Conservation (phyloP, 2,113 vertebrate genomes). For the Cyrtonyx montezumae region DNA sequence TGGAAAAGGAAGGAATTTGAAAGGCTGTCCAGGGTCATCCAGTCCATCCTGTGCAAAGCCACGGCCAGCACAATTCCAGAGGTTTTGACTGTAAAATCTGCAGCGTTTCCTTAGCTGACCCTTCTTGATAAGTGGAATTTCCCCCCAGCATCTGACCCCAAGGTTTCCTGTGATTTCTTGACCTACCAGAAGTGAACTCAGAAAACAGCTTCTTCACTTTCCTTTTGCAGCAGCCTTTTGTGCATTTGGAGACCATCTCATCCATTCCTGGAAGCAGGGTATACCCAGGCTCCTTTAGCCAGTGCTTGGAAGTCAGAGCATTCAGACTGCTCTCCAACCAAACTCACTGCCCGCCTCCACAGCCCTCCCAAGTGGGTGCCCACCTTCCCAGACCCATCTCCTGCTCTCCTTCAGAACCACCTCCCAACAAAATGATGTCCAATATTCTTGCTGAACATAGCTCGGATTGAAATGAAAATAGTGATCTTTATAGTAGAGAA, state of each 20-base stretch:
- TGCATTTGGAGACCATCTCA: not conserved
- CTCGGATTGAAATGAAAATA: not conserved
- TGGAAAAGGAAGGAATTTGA: rapidly evolving
- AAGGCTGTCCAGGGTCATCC: not conserved
- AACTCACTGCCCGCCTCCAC: not conserved
- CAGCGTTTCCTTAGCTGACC: not conserved
- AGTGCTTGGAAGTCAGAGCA: not conserved
- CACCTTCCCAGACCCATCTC: not conserved
- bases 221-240: not conserved
- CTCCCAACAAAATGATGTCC: not conserved
- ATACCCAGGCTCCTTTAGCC: not conserved
- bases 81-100: not conserved
- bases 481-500: not conserved
- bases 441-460: not conserved
- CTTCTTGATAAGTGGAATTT: conserved; percentile 13
- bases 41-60: not conserved
- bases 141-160: not conserved
- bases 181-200: not conserved
- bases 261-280: not conserved
- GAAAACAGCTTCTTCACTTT: conserved; percentile 44
- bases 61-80: not conserved
- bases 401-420: not conserved
- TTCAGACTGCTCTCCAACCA: not conserved
- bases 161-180: not conserved
- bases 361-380: not conserved